Evolutionary conservation across 2,888 invertebrate species (phyloP).

Genomic region (Phania funesta): DNA sequence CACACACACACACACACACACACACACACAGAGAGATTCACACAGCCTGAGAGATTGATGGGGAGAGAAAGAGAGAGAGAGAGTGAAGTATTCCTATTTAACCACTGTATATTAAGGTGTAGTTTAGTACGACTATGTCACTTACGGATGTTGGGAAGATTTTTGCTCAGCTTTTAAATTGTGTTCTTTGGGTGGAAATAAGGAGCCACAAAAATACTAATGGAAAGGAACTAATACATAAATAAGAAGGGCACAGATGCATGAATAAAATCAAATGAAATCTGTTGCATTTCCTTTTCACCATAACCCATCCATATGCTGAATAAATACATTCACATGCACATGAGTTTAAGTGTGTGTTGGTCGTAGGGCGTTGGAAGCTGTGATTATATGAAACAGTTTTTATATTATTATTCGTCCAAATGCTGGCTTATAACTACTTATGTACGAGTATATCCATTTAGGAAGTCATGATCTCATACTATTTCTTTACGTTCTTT

Average conservation of each 20-base stretch:
- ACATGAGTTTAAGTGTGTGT: not conserved
- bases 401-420: slow-evolving; percentile 13
- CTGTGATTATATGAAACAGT: slow-evolving; percentile 9
- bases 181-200: slow-evolving; percentile 31
- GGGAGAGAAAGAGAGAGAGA: no score
- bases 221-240: not conserved
- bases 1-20: not conserved
- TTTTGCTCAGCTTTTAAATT: slow-evolving; percentile 4
- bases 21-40: not conserved
- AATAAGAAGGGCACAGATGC: not conserved
- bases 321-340: not conserved
- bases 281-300: slow-evolving; percentile 54
- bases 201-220: slow-evolving; percentile 7
- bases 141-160: slow-evolving; percentile 6
- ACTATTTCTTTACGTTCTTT: slow-evolving; percentile 5
- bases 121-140: not conserved
- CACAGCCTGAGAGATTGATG: no score
- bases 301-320: not conserved
- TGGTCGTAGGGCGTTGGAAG: not conserved
- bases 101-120: no score
- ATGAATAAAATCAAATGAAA: slow-evolving; percentile 43
- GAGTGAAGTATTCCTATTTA: no score
- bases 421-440: slow-evolving; percentile 52
- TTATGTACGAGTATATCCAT: slow-evolving; percentile 9
- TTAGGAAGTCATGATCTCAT: slow-evolving; percentile 5